A percentile compares a stretch with the other conserved stretches of the same genome.
Conservation (phyloP, 2,797 vertebrate species). For the Hypotaenidia okinawae region DNA sequence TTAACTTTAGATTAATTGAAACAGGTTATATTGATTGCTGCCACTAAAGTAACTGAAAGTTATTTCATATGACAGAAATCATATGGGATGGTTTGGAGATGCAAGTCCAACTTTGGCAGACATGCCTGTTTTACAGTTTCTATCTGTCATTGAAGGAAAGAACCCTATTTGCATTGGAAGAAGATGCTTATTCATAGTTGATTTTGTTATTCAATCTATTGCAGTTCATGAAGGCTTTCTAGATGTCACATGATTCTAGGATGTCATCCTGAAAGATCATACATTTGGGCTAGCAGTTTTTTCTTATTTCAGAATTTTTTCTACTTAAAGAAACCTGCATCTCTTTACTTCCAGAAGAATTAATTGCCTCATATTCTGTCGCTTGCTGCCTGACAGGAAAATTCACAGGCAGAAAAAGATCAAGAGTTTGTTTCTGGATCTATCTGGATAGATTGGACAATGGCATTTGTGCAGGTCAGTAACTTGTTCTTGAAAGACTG, state of each 20-base stretch:
- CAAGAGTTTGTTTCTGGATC: neutral
- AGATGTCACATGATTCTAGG: neutral
- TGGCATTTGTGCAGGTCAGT: neutral
- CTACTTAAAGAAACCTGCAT: neutral
- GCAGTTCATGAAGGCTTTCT: neutral
- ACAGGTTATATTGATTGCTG: neutral
- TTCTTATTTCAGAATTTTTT: neutral
- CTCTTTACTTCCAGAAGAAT: neutral
- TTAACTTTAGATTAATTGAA: slow-evolving; percentile 28
- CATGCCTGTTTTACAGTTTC: neutral
- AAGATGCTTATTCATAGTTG: neutral
- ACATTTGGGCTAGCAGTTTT: neutral
- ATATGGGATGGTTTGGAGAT: neutral
- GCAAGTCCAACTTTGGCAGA: neutral
- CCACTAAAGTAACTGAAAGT: neutral
- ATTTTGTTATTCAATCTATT: neutral
- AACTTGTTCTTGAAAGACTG: neutral
- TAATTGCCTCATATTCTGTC: neutral
- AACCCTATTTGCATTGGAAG: neutral
- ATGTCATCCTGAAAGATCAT: neutral
- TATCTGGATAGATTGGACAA: neutral
- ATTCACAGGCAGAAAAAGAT: neutral
- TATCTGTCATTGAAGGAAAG: neutral
- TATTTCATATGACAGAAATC: neutral
- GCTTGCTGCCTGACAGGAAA: neutral